Base-by-base conservation (phyloP, 2,888 invertebrate species). In the Dicranocentrus wangi region DNA sequence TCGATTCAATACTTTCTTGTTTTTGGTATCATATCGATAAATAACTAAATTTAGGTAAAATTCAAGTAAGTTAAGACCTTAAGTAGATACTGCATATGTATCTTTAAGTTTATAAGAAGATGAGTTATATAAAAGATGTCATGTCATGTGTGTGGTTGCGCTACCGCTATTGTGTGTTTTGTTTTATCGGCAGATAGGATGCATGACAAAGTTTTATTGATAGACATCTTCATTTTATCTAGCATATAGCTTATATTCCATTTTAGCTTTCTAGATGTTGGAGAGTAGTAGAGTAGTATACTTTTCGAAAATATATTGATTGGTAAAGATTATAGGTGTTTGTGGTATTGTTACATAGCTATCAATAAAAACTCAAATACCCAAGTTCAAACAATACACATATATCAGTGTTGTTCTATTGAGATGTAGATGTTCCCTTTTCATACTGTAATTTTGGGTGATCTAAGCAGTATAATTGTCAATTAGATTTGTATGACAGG, bases 381-480 rank as follows among this genome's bases (percentile, higher is more conserved):
- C 60, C 69, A 77, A 77, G 77, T 77, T 77, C 77, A 77, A 77
- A 77, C 53, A 21, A 39, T 70, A 55, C 3, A 70, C 39, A 70
- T 28, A 77, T 77, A 77, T 70, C 70, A 70, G 63, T 77, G 55
- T 61, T 63, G 70, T 70, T 77, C 69, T 47, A 77, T 70, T 70
- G 39, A 63, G 58, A 60, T 21, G 28, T 76, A 60, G 58, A 68
- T 17, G 13, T 68, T 61, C 47, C 51, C 58, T 65, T 73, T 60
- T 68, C 68, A 76, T 68, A 47, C 60, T 66, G 63, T 65, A 53
- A 23, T 60, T 75, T 73, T 76, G 68, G 75, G 76, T 68, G 76
- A 76, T 68, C 68, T 76, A 60, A 75, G n/a, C 66, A 75, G 75
- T 75, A 65, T 73, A 65, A 1, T 8, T 15, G 65, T 19, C 42